Percentiles rank a stretch among this genome's conserved stretches.
Evolutionary conservation across 2,888 invertebrate genomes (phyloP).

Genomic region (Agonopterix alstromeriana): DNA sequence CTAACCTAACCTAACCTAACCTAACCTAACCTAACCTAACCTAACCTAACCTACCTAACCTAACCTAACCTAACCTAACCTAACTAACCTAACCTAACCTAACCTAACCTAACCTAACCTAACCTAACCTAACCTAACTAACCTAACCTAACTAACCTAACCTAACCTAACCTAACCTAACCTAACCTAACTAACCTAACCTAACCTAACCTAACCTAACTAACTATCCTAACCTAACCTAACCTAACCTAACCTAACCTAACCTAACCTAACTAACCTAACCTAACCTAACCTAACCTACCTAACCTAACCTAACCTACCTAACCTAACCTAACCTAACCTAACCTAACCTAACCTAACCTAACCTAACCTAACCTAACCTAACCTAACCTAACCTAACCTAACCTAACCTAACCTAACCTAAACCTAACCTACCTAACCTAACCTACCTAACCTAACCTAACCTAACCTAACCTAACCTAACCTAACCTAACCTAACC

Average conservation of each 20-base stretch:
- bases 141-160: conserved; percentile 14
- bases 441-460: no score
- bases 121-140: conserved; percentile 15
- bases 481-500: conserved; percentile 7
- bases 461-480: conserved; percentile 10
- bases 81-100: conserved; percentile 14
- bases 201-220: conserved; percentile 15
- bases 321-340: no score
- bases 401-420: conserved; percentile 10
- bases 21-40: conserved; percentile 19
- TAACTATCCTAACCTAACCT: conserved; percentile 12
- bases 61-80: conserved; percentile 17
- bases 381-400: conserved; percentile 10
- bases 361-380: conserved; percentile 9
- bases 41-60: no score
- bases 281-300: no score
- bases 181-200: conserved; percentile 15
- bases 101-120: conserved; percentile 12
- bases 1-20: conserved; percentile 10
- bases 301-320: no score
- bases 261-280: conserved; percentile 15
- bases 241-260: conserved; percentile 13
- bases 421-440: no score
- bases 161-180: conserved; percentile 12
- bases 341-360: conserved; percentile 8